Base-by-base conservation (phyloP, 2,113 vertebrate genomes). In the Picathartes gymnocephalus region DNA sequence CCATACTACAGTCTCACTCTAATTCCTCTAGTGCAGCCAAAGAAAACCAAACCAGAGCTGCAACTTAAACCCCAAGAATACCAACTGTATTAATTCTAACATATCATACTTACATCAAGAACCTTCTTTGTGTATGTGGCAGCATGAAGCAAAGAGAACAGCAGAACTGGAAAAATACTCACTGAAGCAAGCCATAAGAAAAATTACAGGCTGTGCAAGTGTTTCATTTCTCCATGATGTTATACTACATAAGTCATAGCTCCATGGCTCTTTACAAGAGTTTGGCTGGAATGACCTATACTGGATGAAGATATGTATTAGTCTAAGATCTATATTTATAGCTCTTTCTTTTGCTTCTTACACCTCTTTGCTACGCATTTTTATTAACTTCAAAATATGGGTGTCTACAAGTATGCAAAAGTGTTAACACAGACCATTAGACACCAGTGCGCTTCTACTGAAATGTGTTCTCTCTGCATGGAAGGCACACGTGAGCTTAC, bases 71-170 rank as follows among this genome's bases (percentile, higher is more conserved):
- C 28, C 44, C 35, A 81, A 40, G 15, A 85, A 71, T 57, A 68
- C 10, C n/a, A 81, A 72, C 12, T 69, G 25, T 30, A 86, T 47
- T 80, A 25, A 82, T 15, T 0, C 0, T 45, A 62, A 58, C 12
- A 62, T 19, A 83, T 48, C 30, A 93, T 92, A 99, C 99, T 99
- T 98, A 99, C 99, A 96, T 99, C 99, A 62, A 99, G 98, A 90
- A 99, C 98, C 93, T 99, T 99, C 98, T 99, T 99, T 40, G 99
- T 99, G 79, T 99, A 99, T 5, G 99, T 99, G 15, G 99, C 99
- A 72, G 99, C 99, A 70, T 99, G 99, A 96, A 99, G 99, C 97
- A 99, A 96, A n/a, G 99, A 99, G 97, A 99, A 99, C 35, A 99
- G 98, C 80, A 99, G 98, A 92, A 99, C 99, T 47, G 99, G 99